Base-by-base conservation (phyloP, 2,113 vertebrate species). In the Clupea harengus region DNA sequence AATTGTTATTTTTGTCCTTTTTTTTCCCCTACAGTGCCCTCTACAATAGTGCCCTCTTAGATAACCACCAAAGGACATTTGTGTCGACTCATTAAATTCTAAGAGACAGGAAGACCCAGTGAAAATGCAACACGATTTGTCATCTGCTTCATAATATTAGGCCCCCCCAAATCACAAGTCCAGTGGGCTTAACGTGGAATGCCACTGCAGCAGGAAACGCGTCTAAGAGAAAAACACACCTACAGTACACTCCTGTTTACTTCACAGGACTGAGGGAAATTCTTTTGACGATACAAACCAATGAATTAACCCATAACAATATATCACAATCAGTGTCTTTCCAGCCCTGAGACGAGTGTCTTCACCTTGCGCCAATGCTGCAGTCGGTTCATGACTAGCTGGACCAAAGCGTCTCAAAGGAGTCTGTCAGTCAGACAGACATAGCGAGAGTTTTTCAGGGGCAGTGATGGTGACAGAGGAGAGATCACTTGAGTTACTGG, bases 121-220 rank as follows among this genome's bases (percentile, higher is more conserved):
- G 86, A 86, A 92, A 88, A 87, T 57, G 84, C 92, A 92, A 95
- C 86, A 85, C 81, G 86, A 89, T 91, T 91, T 94, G 94, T 92
- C 94, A 94, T 92, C 91, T 95, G 94, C 88, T 94, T 49, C 83
- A 85, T 87, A 88, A 89, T 81, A 93, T 95, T 92, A 95, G 91
- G 86, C 72, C 86, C 90, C 83, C 49, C 84, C 88, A 87, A 90
- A 90, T 92, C 94, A 94, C 88, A 82, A 92, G 93, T 85, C 93
- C 82, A 82, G 82, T 92, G 89, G 89, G 85, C 86, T 93, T 92
- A 88, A 81, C 80, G 64, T 86, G 81, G 88, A 54, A 46, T 88
- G 81, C 83, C 84, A 49, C 18, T 46, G 7, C 15, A 18, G 45
- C 18, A 46, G 60, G 82, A 83, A 86, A 32, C 39, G 47, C 13